A percentile compares a stretch with the other conserved stretches of the same genome.
Evolutionary conservation across 2,888 invertebrate genomes (phyloP).

Genomic region (Aethes cnicana): DNA sequence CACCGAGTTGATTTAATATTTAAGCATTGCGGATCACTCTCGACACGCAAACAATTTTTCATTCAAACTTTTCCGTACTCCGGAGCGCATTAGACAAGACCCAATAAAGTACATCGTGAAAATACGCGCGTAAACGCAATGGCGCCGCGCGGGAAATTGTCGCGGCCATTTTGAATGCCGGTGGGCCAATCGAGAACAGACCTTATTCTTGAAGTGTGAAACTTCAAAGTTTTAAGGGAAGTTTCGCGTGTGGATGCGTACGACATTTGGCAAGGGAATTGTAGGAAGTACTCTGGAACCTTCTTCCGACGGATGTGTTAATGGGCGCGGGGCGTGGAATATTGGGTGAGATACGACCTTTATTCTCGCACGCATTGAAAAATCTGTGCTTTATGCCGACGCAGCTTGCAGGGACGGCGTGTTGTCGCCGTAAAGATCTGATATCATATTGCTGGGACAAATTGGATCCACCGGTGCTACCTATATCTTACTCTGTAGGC

Average conservation of each 20-base stretch:
- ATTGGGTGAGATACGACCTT: constrained; percentile 38
- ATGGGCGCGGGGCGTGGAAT: constrained; percentile 37
- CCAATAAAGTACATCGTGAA: constrained; percentile 46
- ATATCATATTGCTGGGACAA: constrained; percentile 22
- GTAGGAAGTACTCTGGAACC: constrained; percentile 44
- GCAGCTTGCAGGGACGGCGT: constrained; percentile 19
- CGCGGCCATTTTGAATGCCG: constrained; percentile 17
- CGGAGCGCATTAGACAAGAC: constrained; percentile 45
- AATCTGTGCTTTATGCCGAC: constrained; percentile 39
- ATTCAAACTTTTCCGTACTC: constrained; percentile 36
- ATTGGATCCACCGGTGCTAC: constrained; percentile 21
- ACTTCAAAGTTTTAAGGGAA: constrained; percentile 12
- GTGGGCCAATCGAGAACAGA: neutral
- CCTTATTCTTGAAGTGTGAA: constrained; percentile 19
- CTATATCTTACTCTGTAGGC: too few species aligned
- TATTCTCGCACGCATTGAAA: constrained; percentile 45
- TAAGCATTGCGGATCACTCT: neutral
- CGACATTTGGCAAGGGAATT: constrained; percentile 47
- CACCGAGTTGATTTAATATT: constrained; percentile 1
- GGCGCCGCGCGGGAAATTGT: constrained; percentile 42
- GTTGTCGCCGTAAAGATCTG: constrained; percentile 19
- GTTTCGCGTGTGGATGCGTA: constrained; percentile 37
- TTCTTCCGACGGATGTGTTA: constrained; percentile 50
- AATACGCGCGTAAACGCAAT: constrained; percentile 42
- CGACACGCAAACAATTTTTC: constrained; percentile 25